Conservation (phyloP, 2,888 invertebrate species). For the Alentia gelatinosa region DNA sequence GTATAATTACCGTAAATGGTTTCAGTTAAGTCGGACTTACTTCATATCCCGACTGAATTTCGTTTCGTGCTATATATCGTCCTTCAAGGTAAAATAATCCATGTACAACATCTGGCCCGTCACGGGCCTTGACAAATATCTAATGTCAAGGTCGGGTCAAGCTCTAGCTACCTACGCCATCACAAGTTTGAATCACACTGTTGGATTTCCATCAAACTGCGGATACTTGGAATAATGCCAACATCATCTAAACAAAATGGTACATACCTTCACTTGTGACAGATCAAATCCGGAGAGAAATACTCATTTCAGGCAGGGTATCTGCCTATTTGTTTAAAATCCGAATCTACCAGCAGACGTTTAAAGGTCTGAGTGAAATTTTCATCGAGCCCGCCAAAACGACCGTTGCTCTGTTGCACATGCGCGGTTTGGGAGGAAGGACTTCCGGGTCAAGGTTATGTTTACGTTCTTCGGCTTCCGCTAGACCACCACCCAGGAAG, state of each 20-base stretch:
- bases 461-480: no score
- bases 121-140: not conserved
- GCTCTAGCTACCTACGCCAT: not conserved
- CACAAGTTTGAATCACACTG: not conserved
- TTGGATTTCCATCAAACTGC: not conserved
- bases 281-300: not conserved
- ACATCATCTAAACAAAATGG: not conserved
- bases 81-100: not conserved
- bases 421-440: not conserved
- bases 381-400: constrained; percentile 10
- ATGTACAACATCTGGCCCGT: not conserved
- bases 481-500: no score
- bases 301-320: not conserved
- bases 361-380: not conserved
- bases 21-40: not conserved
- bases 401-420: constrained; percentile 33
- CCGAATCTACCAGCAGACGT: constrained; percentile 15
- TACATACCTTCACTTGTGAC: not conserved
- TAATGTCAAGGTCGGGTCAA: constrained; percentile 52
- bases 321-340: not conserved
- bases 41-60: not conserved
- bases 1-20: not conserved
- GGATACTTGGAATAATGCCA: no score
- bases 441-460: not conserved
- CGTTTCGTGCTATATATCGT: not conserved